Conservation (phyloP, 2,797 vertebrate species). For the Phyllotis vaccarum region DNA sequence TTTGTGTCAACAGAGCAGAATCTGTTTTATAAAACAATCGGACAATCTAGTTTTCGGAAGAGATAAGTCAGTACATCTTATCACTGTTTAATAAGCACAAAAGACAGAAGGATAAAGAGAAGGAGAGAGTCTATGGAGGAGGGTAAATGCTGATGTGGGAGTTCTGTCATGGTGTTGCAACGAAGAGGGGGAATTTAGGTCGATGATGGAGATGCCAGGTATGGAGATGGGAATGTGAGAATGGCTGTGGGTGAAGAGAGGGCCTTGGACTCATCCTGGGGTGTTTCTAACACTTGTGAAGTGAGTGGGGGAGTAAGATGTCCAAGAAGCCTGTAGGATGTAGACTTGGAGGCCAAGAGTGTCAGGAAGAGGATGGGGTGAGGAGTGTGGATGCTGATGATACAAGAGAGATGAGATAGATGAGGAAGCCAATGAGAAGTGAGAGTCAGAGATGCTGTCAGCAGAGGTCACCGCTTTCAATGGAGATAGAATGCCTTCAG, state of each 20-base stretch:
- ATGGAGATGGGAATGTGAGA: not conserved
- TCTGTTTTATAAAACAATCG: not conserved
- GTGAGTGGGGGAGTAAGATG: no score
- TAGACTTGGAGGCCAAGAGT: not conserved
- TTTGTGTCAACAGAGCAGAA: not conserved
- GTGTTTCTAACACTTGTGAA: no score
- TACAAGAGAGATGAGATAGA: no score
- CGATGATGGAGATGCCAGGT: not conserved
- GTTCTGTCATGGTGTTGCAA: not conserved
- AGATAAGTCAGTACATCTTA: not conserved
- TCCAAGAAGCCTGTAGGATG: no score
- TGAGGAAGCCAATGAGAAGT: not conserved
- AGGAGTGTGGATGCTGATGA: not conserved
- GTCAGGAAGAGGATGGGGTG: not conserved
- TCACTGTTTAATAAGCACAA: not conserved
- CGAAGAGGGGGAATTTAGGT: not conserved
- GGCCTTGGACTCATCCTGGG: not conserved
- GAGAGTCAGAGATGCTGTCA: fast-evolving
- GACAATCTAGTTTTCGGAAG: not conserved
- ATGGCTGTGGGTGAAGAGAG: no score
- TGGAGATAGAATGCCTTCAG: not conserved
- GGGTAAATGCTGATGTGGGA: not conserved
- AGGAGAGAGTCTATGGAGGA: not conserved
- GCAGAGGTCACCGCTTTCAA: not conserved
- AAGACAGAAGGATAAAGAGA: not conserved